These are phyloP conservation scores for Glareola pratincola DNA, from an alignment of 2,113 vertebrate genomes.

Conservation along the genomic window DNA sequence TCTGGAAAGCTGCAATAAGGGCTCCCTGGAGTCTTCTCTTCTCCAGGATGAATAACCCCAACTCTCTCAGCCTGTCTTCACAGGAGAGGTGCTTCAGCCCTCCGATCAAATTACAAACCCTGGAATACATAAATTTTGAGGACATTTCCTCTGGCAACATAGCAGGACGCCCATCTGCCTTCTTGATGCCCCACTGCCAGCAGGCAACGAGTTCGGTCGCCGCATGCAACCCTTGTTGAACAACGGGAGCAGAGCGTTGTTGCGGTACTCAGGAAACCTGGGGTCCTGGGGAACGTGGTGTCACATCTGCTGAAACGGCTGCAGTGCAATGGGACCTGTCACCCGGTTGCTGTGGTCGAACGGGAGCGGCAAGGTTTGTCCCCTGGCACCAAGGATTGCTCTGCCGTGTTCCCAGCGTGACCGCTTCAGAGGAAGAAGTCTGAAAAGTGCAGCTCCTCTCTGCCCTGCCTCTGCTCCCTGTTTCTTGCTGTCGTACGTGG, in stretches of 20 bases:
- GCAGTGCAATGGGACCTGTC: background rate
- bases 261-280: background rate
- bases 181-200: background rate
- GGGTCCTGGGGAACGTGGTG: background rate
- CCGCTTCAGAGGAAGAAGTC: background rate
- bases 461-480: background rate
- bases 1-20: background rate
- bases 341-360: rapidly evolving
- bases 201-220: background rate
- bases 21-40: background rate
- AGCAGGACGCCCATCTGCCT: background rate
- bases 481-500: rapidly evolving
- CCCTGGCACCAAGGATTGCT: background rate
- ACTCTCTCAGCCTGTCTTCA: background rate
- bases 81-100: background rate
- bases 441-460: background rate
- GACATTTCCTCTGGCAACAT: background rate
- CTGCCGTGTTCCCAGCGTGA: background rate
- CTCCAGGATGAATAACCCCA: background rate
- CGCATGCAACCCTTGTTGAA: background rate
- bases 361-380: background rate
- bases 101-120: background rate
- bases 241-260: background rate
- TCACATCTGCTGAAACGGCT: background rate
- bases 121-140: background rate